Evolutionary conservation across 2,113 vertebrate genomes (phyloP), one percentile per base, ranked within the genome.

Genomic region (Microcebus lehilahytsara): DNA sequence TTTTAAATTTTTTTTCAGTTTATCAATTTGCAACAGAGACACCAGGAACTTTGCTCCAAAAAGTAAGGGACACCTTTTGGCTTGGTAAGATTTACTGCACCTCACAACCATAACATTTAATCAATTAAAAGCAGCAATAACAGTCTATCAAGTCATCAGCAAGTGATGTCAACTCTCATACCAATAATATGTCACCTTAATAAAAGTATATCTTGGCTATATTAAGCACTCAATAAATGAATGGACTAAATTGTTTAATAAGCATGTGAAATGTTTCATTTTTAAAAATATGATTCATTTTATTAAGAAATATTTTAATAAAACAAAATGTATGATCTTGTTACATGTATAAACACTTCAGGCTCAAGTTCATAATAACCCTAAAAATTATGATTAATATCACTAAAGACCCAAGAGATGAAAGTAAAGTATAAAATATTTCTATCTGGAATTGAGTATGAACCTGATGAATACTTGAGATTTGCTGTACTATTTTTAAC

Each of bases 401-500:
- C 58, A 90, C 56, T 80, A 27, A 86, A 90, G 79, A 75, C 71
- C 71, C 66, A 97, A 97, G 95, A 97, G 49, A 90, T 92, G 53
- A 93, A 95, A 96, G 25, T n/a, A 49, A 94, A 98, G 96, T 96
- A 94, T 89, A 93, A 98, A 98, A 90, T 27, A 58, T 53, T 87
- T 91, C 96, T 91, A n/a, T 96, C 93, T 87, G 81, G 90, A 88
- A 90, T 92, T 98, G 97, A 98, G 79, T 71, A 96, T 97, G 98
- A 98, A 98, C 96, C 97, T 98, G 97, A 98, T 93, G 97, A 97
- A 97, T 97, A 97, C 96, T 98, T 98, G 97, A 98, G 97, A 98
- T 96, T 23, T 95, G 98, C 96, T 96, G 92, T 91, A 97, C 98
- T 99, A 98, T 99, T 98, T 98, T 98, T 98, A 99, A 98, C 98